Evolutionary conservation across 2,797 vertebrate genomes (phyloP).

Genomic region (Galaxias olidus): DNA sequence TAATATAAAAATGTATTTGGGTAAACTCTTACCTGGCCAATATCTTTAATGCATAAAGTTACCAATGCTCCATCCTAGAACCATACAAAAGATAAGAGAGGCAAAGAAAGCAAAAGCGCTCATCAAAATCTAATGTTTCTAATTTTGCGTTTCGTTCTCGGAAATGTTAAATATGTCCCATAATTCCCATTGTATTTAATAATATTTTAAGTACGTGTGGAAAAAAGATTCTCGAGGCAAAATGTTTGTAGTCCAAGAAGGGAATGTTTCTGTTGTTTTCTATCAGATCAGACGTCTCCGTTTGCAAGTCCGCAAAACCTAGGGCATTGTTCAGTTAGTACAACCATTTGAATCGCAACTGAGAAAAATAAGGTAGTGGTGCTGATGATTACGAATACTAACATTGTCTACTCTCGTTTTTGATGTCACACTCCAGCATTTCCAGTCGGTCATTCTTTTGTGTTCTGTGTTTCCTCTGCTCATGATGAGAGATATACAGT

Average conservation of each 20-base stretch:
- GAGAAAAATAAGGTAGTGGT: neutral
- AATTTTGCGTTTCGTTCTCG: no score
- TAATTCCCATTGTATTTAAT: neutral
- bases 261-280: conserved; percentile 89
- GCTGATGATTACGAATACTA: conserved; percentile 13
- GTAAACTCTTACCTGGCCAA: conserved; percentile 62
- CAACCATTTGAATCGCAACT: no score
- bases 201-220: conserved; percentile 85
- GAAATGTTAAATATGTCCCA: no score
- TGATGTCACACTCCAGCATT: conserved; percentile 84
- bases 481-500: conserved; percentile 73
- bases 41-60: conserved; percentile 66
- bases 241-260: conserved; percentile 97
- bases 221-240: conserved; percentile 93
- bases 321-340: conserved; percentile 12
- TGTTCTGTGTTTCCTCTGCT: conserved; percentile 80
- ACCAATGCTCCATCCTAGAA: conserved; percentile 57
- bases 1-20: no score
- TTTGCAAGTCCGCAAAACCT: conserved; percentile 98
- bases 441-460: conserved; percentile 84
- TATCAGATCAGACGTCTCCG: conserved; percentile 86
- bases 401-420: conserved; percentile 94
- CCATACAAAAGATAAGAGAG: neutral
- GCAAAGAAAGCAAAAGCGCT: no score
- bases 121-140: no score